Conservation (phyloP, 2,113 vertebrate genomes). For the Marmota flaviventris region DNA sequence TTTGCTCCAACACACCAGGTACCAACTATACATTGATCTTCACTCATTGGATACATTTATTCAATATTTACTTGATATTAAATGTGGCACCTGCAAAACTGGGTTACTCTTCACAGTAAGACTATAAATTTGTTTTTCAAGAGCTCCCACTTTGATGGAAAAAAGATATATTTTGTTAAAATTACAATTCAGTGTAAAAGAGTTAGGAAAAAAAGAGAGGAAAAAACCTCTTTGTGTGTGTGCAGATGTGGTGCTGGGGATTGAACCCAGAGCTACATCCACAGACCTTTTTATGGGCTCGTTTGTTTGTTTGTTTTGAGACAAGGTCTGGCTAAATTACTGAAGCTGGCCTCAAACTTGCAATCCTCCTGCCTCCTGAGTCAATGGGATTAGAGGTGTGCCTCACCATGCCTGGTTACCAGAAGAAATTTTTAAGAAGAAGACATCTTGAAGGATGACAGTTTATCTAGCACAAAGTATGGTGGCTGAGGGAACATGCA, state of each 20-base stretch:
- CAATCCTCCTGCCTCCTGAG: no score
- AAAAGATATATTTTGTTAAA: not conserved
- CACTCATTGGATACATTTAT: not conserved
- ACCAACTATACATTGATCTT: not conserved
- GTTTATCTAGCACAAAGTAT: not conserved
- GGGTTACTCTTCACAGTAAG: not conserved
- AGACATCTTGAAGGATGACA: not conserved
- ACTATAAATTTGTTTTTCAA: not conserved
- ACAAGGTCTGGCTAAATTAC: no score
- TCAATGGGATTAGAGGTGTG: no score
- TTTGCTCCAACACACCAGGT: not conserved
- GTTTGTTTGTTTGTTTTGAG: no score
- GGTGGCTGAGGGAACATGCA: not conserved
- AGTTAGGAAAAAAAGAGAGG: not conserved
- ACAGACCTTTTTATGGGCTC: no score
- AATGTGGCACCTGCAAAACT: not conserved
- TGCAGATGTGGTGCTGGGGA: no score
- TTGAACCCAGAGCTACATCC: no score
- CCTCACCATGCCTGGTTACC: no score
- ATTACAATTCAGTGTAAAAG: not conserved
- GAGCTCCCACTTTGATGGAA: not conserved
- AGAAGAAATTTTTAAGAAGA: not conserved
- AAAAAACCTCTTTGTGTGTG: no score
- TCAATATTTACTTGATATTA: not conserved
- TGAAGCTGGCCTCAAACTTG: no score